Evolutionary conservation across 2,113 vertebrate species (phyloP), one percentile per base, ranked within the genome.

Genomic region (Hiodon tergisus): DNA sequence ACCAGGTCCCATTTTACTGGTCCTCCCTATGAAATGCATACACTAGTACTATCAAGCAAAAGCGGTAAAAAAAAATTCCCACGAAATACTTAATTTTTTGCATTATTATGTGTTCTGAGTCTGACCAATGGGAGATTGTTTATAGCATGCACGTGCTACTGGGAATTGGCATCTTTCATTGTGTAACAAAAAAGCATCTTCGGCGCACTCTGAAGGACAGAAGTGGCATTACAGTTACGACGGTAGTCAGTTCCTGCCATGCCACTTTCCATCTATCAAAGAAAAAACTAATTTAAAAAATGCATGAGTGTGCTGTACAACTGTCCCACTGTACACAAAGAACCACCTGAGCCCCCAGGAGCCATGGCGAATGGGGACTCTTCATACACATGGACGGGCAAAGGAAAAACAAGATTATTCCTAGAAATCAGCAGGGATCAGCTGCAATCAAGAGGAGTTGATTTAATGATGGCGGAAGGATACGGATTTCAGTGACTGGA

Each of bases 401-500:
- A n/a, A 6, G 9, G 13, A 11, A 48, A n/a, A n/a, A 54, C 47
- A 13, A 8, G 69, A 31, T 17, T 59, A 47, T 13, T 46, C 13
- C 3, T 31, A 31, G 31, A 31, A 31, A 31, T 10, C 9, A 60
- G 9, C 46, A 48, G 70, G 14, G 55, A 46, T 31, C n/a, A 54
- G 17, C 52, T 4, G 31, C 2, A 10, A 67, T 13, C 47, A 51
- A 66, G 13, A 53, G 13, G 14, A 16, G 65, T 31, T 17, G 11
- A 68, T n/a, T 48, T 16, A 11, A 13, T 67, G 63, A 67, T 60
- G 78, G 63, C 78, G 75, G 81, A 94, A 96, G 95, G 97, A 99
- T 98, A 99, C 96, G 92, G 62, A 99, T 97, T 94, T 98, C 97
- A 82, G 94, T 93, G 68, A 98, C 93, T 80, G 96, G 80, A 47